Evolutionary conservation across 2,888 invertebrate genomes (phyloP).

Genomic region (Heliconius hortense): DNA sequence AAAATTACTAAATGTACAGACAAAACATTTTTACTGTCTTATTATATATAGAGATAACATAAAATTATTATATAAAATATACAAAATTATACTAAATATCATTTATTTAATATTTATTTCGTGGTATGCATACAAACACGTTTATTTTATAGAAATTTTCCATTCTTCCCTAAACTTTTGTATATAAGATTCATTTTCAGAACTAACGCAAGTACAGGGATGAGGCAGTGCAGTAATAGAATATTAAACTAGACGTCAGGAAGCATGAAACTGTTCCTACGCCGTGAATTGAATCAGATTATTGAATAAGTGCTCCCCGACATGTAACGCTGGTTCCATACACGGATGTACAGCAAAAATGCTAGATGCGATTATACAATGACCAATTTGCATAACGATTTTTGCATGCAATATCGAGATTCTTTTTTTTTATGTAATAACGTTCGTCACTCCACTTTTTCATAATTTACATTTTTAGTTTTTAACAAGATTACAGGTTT

Average conservation of each 20-base stretch:
- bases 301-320: slow-evolving; percentile 71
- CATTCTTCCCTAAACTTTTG: not conserved
- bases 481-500: slow-evolving; percentile 3
- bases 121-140: not conserved
- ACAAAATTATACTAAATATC: no score
- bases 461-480: slow-evolving; percentile 8
- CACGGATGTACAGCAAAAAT: slow-evolving; percentile 34
- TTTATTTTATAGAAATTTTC: not conserved
- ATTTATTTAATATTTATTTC: no score
- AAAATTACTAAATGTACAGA: no score
- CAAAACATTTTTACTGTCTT: no score
- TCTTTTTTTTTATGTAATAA: slow-evolving; percentile 6
- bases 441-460: slow-evolving; percentile 21
- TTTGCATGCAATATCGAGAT: slow-evolving; percentile 3
- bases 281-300: slow-evolving; percentile 69
- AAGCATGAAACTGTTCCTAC: slow-evolving; percentile 70
- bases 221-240: slow-evolving; percentile 56
- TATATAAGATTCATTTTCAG: slow-evolving; percentile 17
- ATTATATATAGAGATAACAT: no score
- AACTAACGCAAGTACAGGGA: slow-evolving; percentile 31
- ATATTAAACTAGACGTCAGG: slow-evolving; percentile 70
- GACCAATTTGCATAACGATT: slow-evolving; percentile 14
- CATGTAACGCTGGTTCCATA: slow-evolving; percentile 56
- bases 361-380: slow-evolving; percentile 32
- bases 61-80: no score